phyloP scores from a whole-genome alignment of 2,888 invertebrate species.

The Harmothoe impar region DNA sequence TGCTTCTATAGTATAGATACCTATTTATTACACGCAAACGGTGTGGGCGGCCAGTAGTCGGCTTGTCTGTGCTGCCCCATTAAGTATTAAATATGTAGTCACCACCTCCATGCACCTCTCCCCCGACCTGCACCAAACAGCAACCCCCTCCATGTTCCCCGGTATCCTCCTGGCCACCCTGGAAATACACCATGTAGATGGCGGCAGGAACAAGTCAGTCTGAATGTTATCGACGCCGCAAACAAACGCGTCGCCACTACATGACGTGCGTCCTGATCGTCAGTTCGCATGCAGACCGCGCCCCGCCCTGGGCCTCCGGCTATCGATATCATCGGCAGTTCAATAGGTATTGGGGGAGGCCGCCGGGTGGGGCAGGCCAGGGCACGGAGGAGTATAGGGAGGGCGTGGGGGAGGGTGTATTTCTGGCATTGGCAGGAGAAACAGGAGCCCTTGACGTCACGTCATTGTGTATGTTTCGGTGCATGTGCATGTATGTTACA shows the following conservation, averaged over 20 bases:
- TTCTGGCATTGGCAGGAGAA: not conserved
- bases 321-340: constrained; percentile 51
- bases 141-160: too few species aligned
- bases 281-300: constrained; percentile 1
- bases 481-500: too few species aligned
- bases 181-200: not conserved
- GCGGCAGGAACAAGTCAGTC: constrained; percentile 43
- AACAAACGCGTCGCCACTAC: constrained; percentile 27
- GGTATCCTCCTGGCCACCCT: not conserved
- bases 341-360: constrained; percentile 52
- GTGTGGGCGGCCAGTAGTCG: not conserved
- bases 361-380: not conserved
- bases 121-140: not conserved
- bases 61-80: not conserved
- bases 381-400: not conserved
- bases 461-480: too few species aligned
- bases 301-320: not conserved
- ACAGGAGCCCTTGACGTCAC: too few species aligned
- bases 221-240: constrained; percentile 58
- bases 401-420: not conserved
- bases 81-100: constrained; percentile 12
- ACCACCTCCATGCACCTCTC: not conserved
- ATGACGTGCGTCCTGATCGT: constrained; percentile 48
- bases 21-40: not conserved
- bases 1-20: not conserved